phyloP scores from a whole-genome alignment of 2,888 invertebrate genomes.

The Meandrusa payeni region DNA sequence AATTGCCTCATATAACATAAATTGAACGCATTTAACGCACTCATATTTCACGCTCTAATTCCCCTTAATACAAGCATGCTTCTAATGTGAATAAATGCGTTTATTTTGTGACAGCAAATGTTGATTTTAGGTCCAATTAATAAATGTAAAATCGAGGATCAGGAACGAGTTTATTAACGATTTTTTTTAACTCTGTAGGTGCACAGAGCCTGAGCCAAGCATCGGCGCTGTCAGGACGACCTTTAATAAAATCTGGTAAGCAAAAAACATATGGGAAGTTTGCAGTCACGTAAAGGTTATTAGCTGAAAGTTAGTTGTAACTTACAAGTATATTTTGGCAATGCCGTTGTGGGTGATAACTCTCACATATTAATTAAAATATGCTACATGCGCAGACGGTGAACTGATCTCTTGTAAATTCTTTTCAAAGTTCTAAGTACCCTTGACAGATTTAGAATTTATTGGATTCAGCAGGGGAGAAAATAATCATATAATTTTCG shows the following conservation, averaged over 20 bases:
- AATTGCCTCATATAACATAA: too few species aligned
- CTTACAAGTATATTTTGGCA: conserved; percentile 15
- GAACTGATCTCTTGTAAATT: conserved; percentile 63
- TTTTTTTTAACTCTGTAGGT: conserved; percentile 26
- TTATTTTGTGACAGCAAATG: too few species aligned
- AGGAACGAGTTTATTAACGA: too few species aligned
- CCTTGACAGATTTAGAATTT: conserved; percentile 19
- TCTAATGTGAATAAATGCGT: too few species aligned
- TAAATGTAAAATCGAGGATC: too few species aligned
- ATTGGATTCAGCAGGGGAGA: background rate
- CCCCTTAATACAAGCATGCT: too few species aligned
- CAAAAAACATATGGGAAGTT: too few species aligned
- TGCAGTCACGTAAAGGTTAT: conserved; percentile 2
- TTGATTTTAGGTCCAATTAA: too few species aligned
- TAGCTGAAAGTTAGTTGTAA: conserved; percentile 2
- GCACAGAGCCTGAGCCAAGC: conserved; percentile 29
- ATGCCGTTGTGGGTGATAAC: conserved; percentile 25
- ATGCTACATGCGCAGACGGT: conserved; percentile 67
- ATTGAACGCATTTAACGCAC: too few species aligned
- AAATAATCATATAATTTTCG: conserved; percentile 7
- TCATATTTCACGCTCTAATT: too few species aligned
- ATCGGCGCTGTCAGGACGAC: conserved; percentile 29
- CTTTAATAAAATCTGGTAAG: conserved; percentile 35
- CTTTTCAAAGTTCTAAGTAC: conserved; percentile 56
- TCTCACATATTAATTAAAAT: conserved; percentile 73